A percentile compares a stretch with the other conserved stretches of the same genome.
phyloP scores from a whole-genome alignment of 2,888 invertebrate species.

The Ditula angustiorana region DNA sequence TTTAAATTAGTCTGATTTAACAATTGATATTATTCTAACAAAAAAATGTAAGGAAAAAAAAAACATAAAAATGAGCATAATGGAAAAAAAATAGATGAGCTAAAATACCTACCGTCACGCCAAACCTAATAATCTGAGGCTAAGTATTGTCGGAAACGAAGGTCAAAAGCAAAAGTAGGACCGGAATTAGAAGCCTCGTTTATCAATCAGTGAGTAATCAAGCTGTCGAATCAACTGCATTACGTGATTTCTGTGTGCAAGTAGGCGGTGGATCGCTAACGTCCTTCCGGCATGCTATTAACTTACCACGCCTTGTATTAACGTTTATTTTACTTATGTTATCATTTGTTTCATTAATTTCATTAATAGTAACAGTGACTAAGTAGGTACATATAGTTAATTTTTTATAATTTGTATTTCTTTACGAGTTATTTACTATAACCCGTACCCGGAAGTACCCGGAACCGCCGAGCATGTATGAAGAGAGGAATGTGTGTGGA shows the following conservation, averaged over 20 bases:
- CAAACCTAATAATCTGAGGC: background rate
- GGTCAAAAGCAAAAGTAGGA: slow-evolving; percentile 36
- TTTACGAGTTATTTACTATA: too few relatives aligned
- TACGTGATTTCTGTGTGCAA: slow-evolving; percentile 29
- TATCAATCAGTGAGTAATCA: slow-evolving; percentile 38
- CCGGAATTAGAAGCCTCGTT: slow-evolving; percentile 34
- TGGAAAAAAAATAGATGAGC: background rate
- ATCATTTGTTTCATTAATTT: background rate
- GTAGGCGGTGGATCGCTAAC: slow-evolving; percentile 19
- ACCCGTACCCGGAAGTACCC: too few relatives aligned
- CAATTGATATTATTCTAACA: too few relatives aligned
- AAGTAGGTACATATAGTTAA: too few relatives aligned
- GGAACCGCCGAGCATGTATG: too few relatives aligned
- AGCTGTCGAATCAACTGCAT: slow-evolving; percentile 27
- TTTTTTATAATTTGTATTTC: too few relatives aligned
- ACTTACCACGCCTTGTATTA: background rate
- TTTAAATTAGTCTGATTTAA: too few relatives aligned
- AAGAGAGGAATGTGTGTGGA: too few relatives aligned
- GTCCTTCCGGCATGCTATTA: slow-evolving; percentile 30
- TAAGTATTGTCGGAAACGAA: background rate
- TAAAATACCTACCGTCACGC: background rate
- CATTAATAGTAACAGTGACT: too few relatives aligned
- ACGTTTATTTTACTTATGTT: background rate
- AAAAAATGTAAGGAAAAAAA: too few relatives aligned
- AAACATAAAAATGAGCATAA: background rate